Percentiles rank a stretch among this genome's conserved stretches.
Conservation (phyloP, 2,113 vertebrate species). For the Microcebus griseorufus region DNA sequence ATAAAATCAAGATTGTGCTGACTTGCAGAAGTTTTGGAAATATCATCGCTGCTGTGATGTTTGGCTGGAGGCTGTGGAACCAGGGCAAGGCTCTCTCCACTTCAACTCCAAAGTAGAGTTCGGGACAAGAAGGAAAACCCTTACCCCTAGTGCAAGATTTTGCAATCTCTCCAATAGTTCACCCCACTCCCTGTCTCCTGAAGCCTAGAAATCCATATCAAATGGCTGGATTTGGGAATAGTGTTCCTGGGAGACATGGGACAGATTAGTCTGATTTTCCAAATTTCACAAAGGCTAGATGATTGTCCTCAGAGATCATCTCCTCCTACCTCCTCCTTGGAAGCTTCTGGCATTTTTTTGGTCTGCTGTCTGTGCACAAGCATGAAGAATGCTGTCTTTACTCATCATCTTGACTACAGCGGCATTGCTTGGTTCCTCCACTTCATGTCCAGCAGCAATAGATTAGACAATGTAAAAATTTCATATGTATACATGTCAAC, state of each 20-base stretch:
- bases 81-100: neutral
- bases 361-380: neutral
- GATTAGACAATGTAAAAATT: neutral
- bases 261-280: neutral
- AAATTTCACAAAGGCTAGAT: neutral
- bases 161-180: neutral
- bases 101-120: neutral
- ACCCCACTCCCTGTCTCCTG: fast-evolving
- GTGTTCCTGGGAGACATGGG: neutral
- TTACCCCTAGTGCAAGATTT: neutral
- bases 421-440: neutral
- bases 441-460: neutral
- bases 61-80: neutral
- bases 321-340: neutral
- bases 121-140: neutral
- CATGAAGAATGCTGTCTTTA: neutral
- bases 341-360: neutral
- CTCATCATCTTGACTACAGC: neutral
- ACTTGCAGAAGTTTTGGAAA: neutral
- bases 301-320: neutral
- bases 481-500: neutral
- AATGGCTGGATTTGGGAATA: neutral
- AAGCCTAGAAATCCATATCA: neutral
- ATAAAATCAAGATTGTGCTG: neutral
- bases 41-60: neutral